Evolutionary conservation across 1,140 invertebrate species (phyloP).

Genomic region (Pseudomyrmex concolor): DNA sequence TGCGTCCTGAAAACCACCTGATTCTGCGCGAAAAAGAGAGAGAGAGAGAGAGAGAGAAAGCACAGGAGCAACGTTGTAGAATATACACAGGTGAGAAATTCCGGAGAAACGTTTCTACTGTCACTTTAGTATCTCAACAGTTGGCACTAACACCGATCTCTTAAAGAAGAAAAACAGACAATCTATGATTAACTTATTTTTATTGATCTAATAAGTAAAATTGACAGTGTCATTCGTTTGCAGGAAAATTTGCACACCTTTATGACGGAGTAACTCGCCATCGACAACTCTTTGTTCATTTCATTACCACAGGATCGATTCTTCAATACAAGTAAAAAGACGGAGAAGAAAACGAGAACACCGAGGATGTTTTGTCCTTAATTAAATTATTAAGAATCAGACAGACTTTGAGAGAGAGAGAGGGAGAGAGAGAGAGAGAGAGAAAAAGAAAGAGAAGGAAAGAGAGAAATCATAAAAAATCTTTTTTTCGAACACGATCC

Average conservation of each 20-base stretch:
- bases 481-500: constrained; percentile 17
- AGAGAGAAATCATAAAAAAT: no score
- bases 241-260: constrained; percentile 37
- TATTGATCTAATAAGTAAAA: constrained; percentile 34
- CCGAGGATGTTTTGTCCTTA: constrained; percentile 14
- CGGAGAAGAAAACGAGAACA: not conserved
- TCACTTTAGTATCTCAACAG: constrained; percentile 13
- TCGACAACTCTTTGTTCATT: constrained; percentile 18
- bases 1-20: constrained; percentile 71
- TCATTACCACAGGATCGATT: constrained; percentile 43
- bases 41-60: not conserved
- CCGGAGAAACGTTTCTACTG: not conserved
- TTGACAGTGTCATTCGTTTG: not conserved
- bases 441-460: no score
- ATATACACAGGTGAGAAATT: not conserved
- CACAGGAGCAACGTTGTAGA: not conserved
- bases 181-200: constrained; percentile 35
- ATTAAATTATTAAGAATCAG: constrained; percentile 31
- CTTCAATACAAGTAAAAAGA: constrained; percentile 55
- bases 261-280: not conserved
- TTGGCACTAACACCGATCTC: not conserved
- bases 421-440: no score
- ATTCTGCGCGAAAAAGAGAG: not conserved
- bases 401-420: not conserved
- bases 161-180: not conserved